phyloP scores from a whole-genome alignment of 2,113 vertebrate genomes.

The Heptranchias perlo region DNA sequence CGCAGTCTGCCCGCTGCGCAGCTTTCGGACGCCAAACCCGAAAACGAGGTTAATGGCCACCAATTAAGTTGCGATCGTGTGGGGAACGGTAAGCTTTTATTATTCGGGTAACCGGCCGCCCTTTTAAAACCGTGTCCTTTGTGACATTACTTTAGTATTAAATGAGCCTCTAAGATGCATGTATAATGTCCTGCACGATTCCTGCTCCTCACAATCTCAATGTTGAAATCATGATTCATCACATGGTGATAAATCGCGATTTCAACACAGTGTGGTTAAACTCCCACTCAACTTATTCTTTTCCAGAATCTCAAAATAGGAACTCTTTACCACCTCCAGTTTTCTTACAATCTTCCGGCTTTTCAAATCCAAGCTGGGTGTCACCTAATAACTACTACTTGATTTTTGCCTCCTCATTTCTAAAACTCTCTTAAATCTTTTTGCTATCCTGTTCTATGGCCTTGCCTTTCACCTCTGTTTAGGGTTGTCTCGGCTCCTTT shows the following conservation, averaged over 20 bases:
- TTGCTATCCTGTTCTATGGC: neutral
- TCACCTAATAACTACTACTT: too few species aligned
- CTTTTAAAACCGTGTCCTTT: too few species aligned
- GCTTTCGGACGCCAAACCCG: too few species aligned
- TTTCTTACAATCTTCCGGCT: neutral
- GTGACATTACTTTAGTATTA: too few species aligned
- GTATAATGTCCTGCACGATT: neutral
- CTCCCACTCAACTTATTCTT: neutral
- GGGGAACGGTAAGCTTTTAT: too few species aligned
- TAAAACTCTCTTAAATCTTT: neutral
- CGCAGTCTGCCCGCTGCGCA: too few species aligned
- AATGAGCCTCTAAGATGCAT: too few species aligned
- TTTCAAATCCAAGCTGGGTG: neutral
- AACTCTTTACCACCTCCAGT: neutral
- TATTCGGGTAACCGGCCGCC: too few species aligned
- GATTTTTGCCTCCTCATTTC: neutral
- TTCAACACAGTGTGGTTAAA: neutral
- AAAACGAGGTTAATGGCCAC: too few species aligned
- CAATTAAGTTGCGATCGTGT: too few species aligned
- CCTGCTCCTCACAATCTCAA: neutral
- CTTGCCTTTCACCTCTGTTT: neutral
- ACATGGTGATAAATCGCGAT: neutral
- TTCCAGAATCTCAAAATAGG: neutral
- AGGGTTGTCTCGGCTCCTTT: neutral
- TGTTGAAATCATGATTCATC: neutral